Evolutionary conservation across 2,113 vertebrate genomes (phyloP).

Genomic region (Varanus salvator): DNA sequence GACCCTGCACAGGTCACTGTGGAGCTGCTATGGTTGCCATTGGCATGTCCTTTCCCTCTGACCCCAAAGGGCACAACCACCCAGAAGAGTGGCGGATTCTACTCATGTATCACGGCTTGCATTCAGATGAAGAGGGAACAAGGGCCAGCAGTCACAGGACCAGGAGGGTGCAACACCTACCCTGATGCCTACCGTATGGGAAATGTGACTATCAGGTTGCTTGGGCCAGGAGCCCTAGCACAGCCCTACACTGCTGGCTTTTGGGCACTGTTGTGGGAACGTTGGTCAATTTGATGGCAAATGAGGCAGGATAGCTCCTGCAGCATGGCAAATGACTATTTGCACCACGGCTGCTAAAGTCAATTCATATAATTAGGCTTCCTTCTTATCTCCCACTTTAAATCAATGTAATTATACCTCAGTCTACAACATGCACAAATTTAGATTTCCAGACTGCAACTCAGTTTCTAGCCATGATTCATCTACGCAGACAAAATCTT

Average conservation of each 20-base stretch:
- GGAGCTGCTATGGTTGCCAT: not conserved
- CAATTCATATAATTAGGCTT: conserved; percentile 2
- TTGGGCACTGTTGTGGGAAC: not conserved
- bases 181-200: not conserved
- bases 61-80: not conserved
- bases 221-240: not conserved
- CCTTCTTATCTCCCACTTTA: conserved; percentile 6
- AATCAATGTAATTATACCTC: not conserved
- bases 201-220: not conserved
- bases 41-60: no score
- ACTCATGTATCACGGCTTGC: not conserved
- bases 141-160: not conserved
- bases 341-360: not conserved
- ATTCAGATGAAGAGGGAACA: not conserved
- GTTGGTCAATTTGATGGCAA: not conserved
- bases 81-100: not conserved
- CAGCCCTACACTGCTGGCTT: no score
- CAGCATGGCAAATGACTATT: not conserved
- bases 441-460: not conserved
- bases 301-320: not conserved
- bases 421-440: not conserved
- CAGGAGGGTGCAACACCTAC: not conserved
- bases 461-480: not conserved
- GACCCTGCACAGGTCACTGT: not conserved
- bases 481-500: not conserved